These are phyloP conservation scores for western clawed frog (Xenopus tropicalis) DNA, from an alignment of 2,113 vertebrate genomes.

Conservation along the genomic window UCB_Xtro_10.0 CM004446.2:98857001-98857500, in stretches of 20 bases:
- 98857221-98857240: background rate
- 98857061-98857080: conserved; percentile 98
- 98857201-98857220: background rate
- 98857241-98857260: background rate
- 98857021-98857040: conserved; percentile 97
- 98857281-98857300: too few species aligned
- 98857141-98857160: background rate
- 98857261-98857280: background rate
- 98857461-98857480: too few species aligned
- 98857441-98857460: too few species aligned
- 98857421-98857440: too few species aligned
- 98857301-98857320: too few species aligned
- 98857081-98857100: conserved; percentile 91
- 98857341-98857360: too few species aligned
- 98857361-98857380: too few species aligned
- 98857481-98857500: too few species aligned
- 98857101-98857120: conserved; percentile 91
- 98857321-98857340: too few species aligned
- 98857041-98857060: conserved; percentile 91
- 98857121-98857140: conserved; percentile 69
- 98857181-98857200: background rate
- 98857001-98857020: conserved; percentile 88
- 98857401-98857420: too few species aligned
- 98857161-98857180: background rate
- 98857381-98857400: too few species aligned